Evolutionary conservation across 2,888 invertebrate genomes (phyloP).

Genomic region (Anaspis maculata): DNA sequence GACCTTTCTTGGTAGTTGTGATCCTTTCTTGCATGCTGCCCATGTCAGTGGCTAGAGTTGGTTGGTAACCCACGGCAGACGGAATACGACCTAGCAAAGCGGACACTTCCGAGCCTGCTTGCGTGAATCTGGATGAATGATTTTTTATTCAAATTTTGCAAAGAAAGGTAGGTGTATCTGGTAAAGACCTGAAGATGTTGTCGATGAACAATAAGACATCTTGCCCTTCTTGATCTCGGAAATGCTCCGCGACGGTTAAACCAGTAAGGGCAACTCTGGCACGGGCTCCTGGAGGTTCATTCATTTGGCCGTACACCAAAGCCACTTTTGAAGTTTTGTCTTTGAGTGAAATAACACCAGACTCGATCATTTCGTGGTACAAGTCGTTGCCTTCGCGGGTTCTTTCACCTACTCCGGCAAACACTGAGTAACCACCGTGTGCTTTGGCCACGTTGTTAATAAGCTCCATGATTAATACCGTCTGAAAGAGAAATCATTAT

Average conservation of each 20-base stretch:
- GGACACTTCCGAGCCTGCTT: slow-evolving; percentile 85
- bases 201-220: slow-evolving; percentile 90
- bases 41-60: slow-evolving; percentile 93
- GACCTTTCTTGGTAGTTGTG: slow-evolving; percentile 89
- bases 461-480: slow-evolving; percentile 91
- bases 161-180: no score
- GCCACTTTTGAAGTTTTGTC: slow-evolving; percentile 81
- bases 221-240: slow-evolving; percentile 89
- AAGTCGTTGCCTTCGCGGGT: slow-evolving; percentile 92
- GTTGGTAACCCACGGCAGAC: slow-evolving; percentile 92
- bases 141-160: no score
- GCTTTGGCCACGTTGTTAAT: slow-evolving; percentile 94
- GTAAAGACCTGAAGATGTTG: slow-evolving; percentile 91
- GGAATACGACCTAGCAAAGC: slow-evolving; percentile 90
- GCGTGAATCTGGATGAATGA: no score
- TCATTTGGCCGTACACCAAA: slow-evolving; percentile 92
- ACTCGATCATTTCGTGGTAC: slow-evolving; percentile 93
- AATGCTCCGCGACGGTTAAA: slow-evolving; percentile 87
- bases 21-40: slow-evolving; percentile 95
- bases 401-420: slow-evolving; percentile 88
- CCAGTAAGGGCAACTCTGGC: slow-evolving; percentile 89
- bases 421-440: slow-evolving; percentile 92
- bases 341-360: slow-evolving; percentile 81
- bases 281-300: slow-evolving; percentile 82
- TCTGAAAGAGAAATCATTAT: no score